Evolutionary conservation across 2,888 invertebrate genomes (phyloP).

Genomic region (Eristalis tenax): DNA sequence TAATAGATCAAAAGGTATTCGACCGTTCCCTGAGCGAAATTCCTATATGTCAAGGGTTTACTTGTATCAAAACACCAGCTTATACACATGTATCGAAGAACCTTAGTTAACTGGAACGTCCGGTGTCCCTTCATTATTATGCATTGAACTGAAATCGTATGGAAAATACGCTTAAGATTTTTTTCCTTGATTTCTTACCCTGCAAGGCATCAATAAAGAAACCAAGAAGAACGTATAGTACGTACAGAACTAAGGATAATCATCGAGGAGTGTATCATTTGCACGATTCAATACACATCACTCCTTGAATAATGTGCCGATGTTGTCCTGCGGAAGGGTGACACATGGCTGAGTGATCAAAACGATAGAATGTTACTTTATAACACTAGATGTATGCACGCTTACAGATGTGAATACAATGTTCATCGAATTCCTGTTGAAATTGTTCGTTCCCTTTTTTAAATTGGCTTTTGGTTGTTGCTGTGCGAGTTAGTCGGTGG

Average conservation of each 20-base stretch:
- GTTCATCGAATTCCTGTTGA: neutral
- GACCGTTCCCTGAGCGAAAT: neutral
- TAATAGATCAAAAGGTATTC: constrained; percentile 74
- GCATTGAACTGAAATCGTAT: constrained; percentile 77
- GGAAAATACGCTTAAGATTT: constrained; percentile 75
- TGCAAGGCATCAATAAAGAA: constrained; percentile 15
- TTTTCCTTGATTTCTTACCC: constrained; percentile 38
- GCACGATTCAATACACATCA: constrained; percentile 70
- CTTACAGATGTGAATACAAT: constrained; percentile 4
- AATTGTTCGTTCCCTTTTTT: constrained; percentile 40
- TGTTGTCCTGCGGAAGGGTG: constrained; percentile 69
- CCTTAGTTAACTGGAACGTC: constrained; percentile 47
- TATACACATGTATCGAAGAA: neutral
- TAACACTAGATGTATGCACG: neutral
- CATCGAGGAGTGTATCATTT: constrained; percentile 69
- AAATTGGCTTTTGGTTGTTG: constrained; percentile 29
- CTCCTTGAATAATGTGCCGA: constrained; percentile 70
- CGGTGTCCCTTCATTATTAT: constrained; percentile 76
- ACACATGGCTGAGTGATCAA: constrained; percentile 68
- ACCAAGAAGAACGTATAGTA: constrained; percentile 1
- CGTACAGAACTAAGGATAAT: constrained; percentile 56
- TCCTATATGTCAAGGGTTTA: neutral
- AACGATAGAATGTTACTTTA: constrained; percentile 59
- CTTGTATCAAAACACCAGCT: neutral
- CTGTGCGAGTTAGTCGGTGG: constrained; percentile 11